Conservation (phyloP, 2,797 vertebrate species). For the Okamejei kenojei region DNA sequence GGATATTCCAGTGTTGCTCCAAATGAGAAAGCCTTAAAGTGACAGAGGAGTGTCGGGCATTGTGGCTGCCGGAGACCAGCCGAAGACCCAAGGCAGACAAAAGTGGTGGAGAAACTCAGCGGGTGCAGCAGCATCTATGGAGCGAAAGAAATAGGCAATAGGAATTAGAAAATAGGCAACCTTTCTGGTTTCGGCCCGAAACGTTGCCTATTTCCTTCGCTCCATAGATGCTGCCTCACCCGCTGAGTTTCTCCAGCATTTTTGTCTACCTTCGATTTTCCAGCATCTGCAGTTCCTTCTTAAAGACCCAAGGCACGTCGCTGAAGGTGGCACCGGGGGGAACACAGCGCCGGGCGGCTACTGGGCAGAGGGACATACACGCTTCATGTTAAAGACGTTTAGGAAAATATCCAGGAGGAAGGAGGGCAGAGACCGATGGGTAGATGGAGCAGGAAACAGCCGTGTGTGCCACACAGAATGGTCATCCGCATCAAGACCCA, state of each 20-base stretch:
- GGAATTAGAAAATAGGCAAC: too few species aligned
- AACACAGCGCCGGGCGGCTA: not conserved
- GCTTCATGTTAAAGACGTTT: not conserved
- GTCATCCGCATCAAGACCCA: not conserved
- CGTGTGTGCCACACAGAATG: constrained; percentile 1
- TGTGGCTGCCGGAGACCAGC: not conserved
- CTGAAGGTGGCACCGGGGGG: not conserved
- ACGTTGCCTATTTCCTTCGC: too few species aligned
- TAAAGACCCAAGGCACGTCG: not conserved
- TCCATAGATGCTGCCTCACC: too few species aligned
- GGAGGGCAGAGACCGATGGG: not conserved
- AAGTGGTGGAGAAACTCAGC: too few species aligned
- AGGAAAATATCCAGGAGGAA: not conserved
- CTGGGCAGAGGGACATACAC: not conserved
- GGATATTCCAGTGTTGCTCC: not conserved
- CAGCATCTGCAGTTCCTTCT: too few species aligned
- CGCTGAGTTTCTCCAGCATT: too few species aligned
- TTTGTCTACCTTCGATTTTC: too few species aligned
- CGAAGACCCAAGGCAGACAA: not conserved
- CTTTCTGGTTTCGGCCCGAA: too few species aligned
- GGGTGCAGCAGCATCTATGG: too few species aligned
- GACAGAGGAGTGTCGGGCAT: not conserved
- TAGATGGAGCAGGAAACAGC: constrained; percentile 20
- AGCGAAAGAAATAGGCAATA: too few species aligned
- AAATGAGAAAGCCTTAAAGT: not conserved